These are phyloP conservation scores for Caenorhabditis sp. DNA, from an alignment of 2,888 invertebrate genomes.

Conservation along the genomic window DNA sequence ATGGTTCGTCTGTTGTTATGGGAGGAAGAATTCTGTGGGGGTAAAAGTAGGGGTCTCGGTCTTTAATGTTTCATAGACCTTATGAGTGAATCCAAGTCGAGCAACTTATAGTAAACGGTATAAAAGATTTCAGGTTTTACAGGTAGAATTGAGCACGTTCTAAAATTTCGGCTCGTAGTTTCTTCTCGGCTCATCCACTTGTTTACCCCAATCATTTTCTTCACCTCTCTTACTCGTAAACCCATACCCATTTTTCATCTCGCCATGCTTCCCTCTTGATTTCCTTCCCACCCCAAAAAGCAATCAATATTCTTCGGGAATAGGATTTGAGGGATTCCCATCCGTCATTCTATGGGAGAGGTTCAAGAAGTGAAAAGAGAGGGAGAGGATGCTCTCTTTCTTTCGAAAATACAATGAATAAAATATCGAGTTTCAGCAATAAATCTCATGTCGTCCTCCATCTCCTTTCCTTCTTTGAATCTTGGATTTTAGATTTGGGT, in stretches of 20 bases:
- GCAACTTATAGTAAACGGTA: too few species aligned
- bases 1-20: constrained; percentile 28
- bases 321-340: constrained; percentile 39
- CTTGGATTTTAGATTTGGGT: background rate
- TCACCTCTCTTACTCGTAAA: background rate
- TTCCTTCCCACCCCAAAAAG: constrained; percentile 18
- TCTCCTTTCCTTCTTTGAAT: background rate
- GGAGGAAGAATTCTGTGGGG: background rate
- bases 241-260: constrained; percentile 11
- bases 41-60: background rate
- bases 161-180: too few species aligned
- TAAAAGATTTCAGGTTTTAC: too few species aligned
- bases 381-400: constrained; percentile 35
- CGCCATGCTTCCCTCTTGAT: background rate
- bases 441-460: constrained; percentile 42
- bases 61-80: too few species aligned
- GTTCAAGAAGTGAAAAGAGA: constrained; percentile 10
- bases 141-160: too few species aligned
- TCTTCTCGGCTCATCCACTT: too few species aligned
- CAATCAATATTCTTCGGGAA: constrained; percentile 46
- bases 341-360: constrained; percentile 24
- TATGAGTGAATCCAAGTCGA: too few species aligned
- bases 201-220: background rate
- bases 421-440: constrained; percentile 62
- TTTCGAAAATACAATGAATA: constrained; percentile 55